Base-by-base conservation (phyloP, 2,113 vertebrate genomes). In the Shinisaurus crocodilurus region DNA sequence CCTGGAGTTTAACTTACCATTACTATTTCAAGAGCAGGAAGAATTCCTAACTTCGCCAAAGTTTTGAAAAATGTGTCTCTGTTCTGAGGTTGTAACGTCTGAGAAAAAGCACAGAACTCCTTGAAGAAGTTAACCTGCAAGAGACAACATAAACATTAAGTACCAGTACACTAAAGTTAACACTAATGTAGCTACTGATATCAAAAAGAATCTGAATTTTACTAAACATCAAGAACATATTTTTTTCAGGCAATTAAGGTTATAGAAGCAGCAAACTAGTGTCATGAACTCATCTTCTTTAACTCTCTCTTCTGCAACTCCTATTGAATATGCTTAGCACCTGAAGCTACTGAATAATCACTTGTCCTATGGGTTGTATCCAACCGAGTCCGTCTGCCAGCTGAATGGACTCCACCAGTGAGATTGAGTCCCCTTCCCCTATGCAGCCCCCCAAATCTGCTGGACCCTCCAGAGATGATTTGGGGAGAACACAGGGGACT, bases 51-150 rank as follows among this genome's bases (percentile, higher is more conserved):
- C 93, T 99, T 99, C 86, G 99, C 99, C 96, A 99, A 96, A 3
- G 98, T 99, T 97, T 99, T 99, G 97, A 99, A 99, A 97, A 99
- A 99, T 0, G 99, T 98, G 29, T 99, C 99, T 93, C 99, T 98
- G 97, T 99, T 99, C 95, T 99, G 99, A 91, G 99, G 99, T 95
- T 99, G 99, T 95, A 99, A 96, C 0, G 99, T 99, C 97, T 99
- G 99, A 92, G 99, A 99, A 97, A 99, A 99, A 2, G 99, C 98
- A 96, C 99, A 99, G 94, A 99, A 99, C 95, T 99, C 99, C 96
- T 99, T 99, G 97, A 99, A 99, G 93, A 99, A 99, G 96, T 99
- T 99, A 85, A 99, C 99, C 99, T 99, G 92, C 8, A 13, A n/a
- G 20, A 95, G 0, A 57, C 20, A 23, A 63, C 60, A 63, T 10